phyloP scores from a whole-genome alignment of 2,888 invertebrate genomes.

The Plutella xylostella region DNA sequence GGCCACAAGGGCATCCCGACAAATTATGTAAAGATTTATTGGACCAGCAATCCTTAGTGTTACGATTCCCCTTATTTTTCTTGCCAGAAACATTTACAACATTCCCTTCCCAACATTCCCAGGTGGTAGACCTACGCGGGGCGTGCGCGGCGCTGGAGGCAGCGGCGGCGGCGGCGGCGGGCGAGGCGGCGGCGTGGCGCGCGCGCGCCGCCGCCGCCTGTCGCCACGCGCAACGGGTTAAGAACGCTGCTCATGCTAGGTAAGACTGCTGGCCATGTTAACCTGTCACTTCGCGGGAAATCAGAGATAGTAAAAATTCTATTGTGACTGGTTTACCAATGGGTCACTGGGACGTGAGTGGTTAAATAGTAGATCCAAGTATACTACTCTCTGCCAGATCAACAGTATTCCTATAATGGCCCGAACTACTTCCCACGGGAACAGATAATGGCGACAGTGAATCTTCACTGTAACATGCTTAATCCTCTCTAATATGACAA shows the following conservation, averaged over 20 bases:
- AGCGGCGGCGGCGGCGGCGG: constrained; percentile 76
- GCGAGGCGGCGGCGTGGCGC: constrained; percentile 78
- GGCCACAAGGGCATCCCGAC: no score
- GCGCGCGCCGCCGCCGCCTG: constrained; percentile 78
- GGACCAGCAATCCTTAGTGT: background rate
- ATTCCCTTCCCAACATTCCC: background rate
- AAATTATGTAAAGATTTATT: background rate
- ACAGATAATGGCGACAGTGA: no score
- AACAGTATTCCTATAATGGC: no score
- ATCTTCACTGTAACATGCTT: no score
- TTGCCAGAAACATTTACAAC: background rate
- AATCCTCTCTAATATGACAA: no score
- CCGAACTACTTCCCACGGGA: no score
- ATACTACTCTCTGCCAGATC: no score
- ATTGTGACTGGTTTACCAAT: no score
- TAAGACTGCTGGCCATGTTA: constrained; percentile 19
- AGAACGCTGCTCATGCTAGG: constrained; percentile 69
- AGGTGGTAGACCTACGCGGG: constrained; percentile 79
- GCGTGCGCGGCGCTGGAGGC: constrained; percentile 81
- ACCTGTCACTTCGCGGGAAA: no score
- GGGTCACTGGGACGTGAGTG: no score
- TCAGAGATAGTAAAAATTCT: no score
- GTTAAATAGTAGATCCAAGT: no score
- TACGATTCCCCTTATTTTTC: background rate
- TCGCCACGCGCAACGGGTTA: constrained; percentile 72